Base-by-base conservation (phyloP, 2,113 vertebrate species). In the Trichomycterus rosablanca region DNA sequence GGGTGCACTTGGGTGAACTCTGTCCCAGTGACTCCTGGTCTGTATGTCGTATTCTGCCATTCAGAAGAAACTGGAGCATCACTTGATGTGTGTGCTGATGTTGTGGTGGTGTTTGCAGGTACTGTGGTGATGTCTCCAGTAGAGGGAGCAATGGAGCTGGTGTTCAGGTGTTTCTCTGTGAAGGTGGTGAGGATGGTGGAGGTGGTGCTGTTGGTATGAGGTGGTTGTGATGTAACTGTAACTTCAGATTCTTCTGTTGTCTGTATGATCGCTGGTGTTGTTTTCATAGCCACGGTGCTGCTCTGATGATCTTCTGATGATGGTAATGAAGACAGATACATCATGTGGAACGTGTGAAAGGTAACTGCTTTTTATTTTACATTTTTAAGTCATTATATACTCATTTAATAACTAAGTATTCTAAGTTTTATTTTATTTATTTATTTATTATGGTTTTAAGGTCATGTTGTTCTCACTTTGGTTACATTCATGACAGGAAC, bases 61-160 rank as follows among this genome's bases (percentile, higher is more conserved):
- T 44, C 18, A 28, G 23, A 50, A 24, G 23, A 50, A 16, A n/a
- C 43, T 7, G 3, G 26, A 30, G 26, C 7, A 18, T 64, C 62
- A 28, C n/a, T 56, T 37, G 22, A 2, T 5, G 23, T 37, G 8
- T 20, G 4, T 37, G 15, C 18, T 37, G 23, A 9, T 4, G 35
- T 19, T 15, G 44, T 26, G 14, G 40, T 34, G 19, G 12, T 3
- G 2, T 28, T 39, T 44, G 22, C n/a, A 18, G 66, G 63, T 44
- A 52, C 44, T 32, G 59, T 48, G 5, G 58, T 67, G 40, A 30
- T 8, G 20, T 37, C 60, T 60, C 51, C 69, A 72, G 40, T 59
- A 63, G 64, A 39, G 34, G 69, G 58, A 10, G 52, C 35, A 42
- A 32, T 40, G 35, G 69, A 19, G 22, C 43, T 62, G 52, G 2